These are phyloP conservation scores for Microdon myrmicae DNA, from an alignment of 2,888 invertebrate species.

Conservation along the genomic window DNA sequence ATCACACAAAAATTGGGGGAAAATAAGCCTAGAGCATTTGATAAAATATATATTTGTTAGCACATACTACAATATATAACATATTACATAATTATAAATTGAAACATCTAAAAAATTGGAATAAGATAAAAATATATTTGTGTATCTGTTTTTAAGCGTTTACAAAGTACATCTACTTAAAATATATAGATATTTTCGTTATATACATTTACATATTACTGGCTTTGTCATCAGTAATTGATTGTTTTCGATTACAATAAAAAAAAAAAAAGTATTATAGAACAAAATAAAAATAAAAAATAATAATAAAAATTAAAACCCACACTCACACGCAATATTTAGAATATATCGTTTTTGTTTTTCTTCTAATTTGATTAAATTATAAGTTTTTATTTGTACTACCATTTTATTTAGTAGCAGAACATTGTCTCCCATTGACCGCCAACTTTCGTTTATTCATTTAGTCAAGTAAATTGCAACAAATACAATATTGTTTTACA, in stretches of 20 bases:
- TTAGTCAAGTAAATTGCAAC: constrained; percentile 16
- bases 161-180: constrained; percentile 15
- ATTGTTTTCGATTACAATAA: constrained; percentile 12
- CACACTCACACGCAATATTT: constrained; percentile 29
- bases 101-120: too few species aligned
- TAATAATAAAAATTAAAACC: too few species aligned
- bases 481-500: constrained; percentile 4
- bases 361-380: constrained; percentile 22
- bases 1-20: too few species aligned
- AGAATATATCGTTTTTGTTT: constrained; percentile 18
- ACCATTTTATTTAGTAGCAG: constrained; percentile 39
- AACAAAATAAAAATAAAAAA: too few species aligned
- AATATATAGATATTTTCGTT: constrained; percentile 32
- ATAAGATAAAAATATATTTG: too few species aligned
- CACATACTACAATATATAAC: too few species aligned
- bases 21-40: too few species aligned
- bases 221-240: constrained; percentile 17
- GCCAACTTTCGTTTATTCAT: not conserved
- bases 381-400: constrained; percentile 37
- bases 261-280: constrained; percentile 7
- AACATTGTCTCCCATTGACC: constrained; percentile 6
- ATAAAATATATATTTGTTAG: too few species aligned
- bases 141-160: constrained; percentile 27
- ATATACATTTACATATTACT: constrained; percentile 32
- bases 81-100: too few species aligned